These are phyloP conservation scores for Ochropleura plecta DNA, from an alignment of 2,888 invertebrate genomes.

Conservation along the genomic window DNA sequence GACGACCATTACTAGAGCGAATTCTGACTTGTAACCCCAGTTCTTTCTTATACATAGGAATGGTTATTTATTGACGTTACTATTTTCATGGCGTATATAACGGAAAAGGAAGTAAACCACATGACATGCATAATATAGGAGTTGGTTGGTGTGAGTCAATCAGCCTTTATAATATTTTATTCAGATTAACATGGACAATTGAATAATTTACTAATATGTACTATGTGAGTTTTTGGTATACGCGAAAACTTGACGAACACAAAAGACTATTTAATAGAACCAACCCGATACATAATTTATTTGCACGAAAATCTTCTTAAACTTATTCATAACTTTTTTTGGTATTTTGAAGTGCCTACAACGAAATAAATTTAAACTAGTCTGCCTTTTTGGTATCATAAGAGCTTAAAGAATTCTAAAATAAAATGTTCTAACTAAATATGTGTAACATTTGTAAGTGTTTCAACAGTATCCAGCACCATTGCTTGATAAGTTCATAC, in stretches of 20 bases:
- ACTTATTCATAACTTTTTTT: neutral
- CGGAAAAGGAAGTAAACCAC: neutral
- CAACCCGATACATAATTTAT: neutral
- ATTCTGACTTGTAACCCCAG: neutral
- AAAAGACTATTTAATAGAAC: conserved; percentile 6
- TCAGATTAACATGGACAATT: neutral
- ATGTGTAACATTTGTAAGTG: neutral
- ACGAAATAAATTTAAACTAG: conserved; percentile 2
- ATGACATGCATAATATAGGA: neutral
- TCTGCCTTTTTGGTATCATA: conserved; percentile 13
- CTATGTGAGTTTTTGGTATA: neutral
- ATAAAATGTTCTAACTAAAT: neutral
- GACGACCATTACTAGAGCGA: neutral
- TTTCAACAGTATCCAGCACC: neutral
- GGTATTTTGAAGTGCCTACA: neutral
- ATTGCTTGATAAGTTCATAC: neutral
- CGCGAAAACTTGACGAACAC: neutral
- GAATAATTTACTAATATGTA: neutral
- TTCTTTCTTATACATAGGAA: no score
- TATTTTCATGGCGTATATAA: neutral
- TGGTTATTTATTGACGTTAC: neutral
- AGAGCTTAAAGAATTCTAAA: neutral
- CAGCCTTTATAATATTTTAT: neutral
- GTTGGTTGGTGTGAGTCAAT: neutral
- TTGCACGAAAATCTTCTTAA: neutral